These are phyloP conservation scores for Volucella zonaria DNA, from an alignment of 2,888 invertebrate species.

Conservation along the genomic window DNA sequence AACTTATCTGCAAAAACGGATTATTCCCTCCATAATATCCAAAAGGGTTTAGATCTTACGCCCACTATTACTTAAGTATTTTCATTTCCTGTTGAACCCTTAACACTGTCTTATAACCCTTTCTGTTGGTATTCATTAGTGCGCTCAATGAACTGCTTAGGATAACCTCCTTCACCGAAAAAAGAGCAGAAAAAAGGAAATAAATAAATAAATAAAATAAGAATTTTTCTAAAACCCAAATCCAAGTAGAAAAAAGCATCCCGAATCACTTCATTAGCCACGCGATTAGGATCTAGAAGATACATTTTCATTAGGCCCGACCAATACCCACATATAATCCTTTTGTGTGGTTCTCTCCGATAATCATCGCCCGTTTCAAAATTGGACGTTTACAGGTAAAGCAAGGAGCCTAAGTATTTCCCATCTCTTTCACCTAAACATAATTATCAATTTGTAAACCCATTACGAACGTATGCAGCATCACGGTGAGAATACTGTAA, in stretches of 20 bases:
- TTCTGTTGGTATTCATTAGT: no score
- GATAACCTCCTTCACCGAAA: neutral
- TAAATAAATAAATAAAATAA: no score
- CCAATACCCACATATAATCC: slow-evolving; percentile 19
- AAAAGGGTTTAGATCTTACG: no score
- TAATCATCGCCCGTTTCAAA: slow-evolving; percentile 21
- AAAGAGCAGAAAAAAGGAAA: neutral
- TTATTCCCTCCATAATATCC: no score
- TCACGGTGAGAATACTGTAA: slow-evolving; percentile 34
- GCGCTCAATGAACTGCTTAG: no score
- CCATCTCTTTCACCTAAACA: slow-evolving; percentile 17
- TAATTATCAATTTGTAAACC: slow-evolving; percentile 70
- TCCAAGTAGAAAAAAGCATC: neutral
- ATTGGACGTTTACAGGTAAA: slow-evolving; percentile 34
- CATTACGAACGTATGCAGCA: slow-evolving; percentile 52
- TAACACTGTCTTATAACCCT: no score
- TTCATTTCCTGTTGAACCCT: no score
- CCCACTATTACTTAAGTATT: no score
- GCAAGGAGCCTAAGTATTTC: slow-evolving; percentile 12
- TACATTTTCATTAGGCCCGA: slow-evolving; percentile 20
- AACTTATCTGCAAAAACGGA: no score
- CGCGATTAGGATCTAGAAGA: slow-evolving; percentile 36
- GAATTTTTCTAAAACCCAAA: no score
- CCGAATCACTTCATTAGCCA: slow-evolving; percentile 23
- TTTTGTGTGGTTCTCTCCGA: neutral